phyloP scores from a whole-genome alignment of 2,797 vertebrate species.

The Rhinatrema bivittatum region DNA sequence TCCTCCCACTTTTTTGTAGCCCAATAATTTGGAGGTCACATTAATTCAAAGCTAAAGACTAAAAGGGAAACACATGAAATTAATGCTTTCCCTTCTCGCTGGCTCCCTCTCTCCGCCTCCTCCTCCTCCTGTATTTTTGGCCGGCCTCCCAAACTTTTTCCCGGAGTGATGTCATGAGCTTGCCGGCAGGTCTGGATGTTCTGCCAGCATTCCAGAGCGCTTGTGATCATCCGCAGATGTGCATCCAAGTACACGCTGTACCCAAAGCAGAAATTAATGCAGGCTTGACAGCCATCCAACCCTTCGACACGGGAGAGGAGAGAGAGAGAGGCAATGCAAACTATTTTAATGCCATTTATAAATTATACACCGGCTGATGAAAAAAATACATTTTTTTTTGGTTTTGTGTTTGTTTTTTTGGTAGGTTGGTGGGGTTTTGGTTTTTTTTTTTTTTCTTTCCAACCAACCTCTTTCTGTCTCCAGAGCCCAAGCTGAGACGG shows the following conservation, averaged over 20 bases:
- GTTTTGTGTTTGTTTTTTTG: too few relatives aligned
- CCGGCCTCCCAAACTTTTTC: constrained; percentile 65
- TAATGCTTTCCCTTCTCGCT: not conserved
- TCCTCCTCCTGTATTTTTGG: constrained; percentile 25
- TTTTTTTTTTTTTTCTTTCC: not conserved
- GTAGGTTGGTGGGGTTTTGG: too few relatives aligned
- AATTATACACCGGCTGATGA: constrained; percentile 81
- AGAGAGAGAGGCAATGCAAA: constrained; percentile 66
- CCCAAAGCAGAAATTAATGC: constrained; percentile 98
- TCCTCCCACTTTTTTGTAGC: too few relatives aligned
- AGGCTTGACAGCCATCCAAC: constrained; percentile 92
- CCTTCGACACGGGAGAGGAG: constrained; percentile 62
- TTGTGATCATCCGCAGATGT: constrained; percentile 99
- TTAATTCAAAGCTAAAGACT: not conserved
- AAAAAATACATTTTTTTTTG: constrained; percentile 69
- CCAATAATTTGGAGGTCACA: not conserved
- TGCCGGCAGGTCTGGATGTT: constrained; percentile 98
- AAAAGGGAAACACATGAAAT: not conserved
- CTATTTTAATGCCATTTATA: constrained; percentile 76
- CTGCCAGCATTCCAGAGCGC: constrained; percentile 99
- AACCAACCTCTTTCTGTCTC: constrained; percentile 42
- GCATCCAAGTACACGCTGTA: constrained; percentile 99
- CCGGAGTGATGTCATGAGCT: constrained; percentile 95
- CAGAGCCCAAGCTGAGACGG: constrained; percentile 57
- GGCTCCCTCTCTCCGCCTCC: not conserved